Evolutionary conservation across 2,797 vertebrate genomes (phyloP), one percentile per base, ranked within the genome.

Genomic region (Cyprinodon diabolis): DNA sequence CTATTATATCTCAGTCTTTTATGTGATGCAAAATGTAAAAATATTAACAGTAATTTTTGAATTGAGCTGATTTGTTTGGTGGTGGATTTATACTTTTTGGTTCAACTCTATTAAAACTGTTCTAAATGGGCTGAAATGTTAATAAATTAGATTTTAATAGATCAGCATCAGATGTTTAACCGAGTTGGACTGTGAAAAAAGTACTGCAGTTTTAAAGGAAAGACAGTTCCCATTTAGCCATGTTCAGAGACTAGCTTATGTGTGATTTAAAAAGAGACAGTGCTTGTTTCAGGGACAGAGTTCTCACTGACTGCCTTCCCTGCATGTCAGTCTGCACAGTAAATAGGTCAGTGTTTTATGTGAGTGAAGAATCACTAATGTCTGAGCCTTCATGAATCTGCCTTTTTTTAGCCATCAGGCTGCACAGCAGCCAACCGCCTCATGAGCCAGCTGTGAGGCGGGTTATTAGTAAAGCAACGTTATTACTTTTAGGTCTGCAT

Each of bases 291-390:
- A 76, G 81, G 84, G 81, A 86, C 81, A 77, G 69, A 66, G 63
- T 58, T 5, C 78, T 81, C 79, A 45, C 87, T 86, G 75, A 66
- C 80, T 84, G 82, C 74, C 6, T 45, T 74, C 75, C 65, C 85
- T 84, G 81, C 62, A 83, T 76, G 84, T 84, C 86, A 74, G 79
- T 73, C 82, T 79, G 79, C 81, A 66, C 80, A 77, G 82, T 90
- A 93, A 93, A 93, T 93, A 91, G 92, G 92, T 93, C 91, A 91
- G 77, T 86, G 87, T 90, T 92, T 88, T 89, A 88, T 86, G 85
- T 72, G 78, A 87, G 85, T 30, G 73, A 89, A 87, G 87, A 84
- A 84, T 88, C 84, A 19, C 76, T 82, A 63, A 81, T 73, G 84
- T 90, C 89, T 85, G 81, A 76, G 78, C 78, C 77, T 85, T 81